phyloP scores from a whole-genome alignment of 1,140 invertebrate species.

The Brachionus angularis region DNA sequence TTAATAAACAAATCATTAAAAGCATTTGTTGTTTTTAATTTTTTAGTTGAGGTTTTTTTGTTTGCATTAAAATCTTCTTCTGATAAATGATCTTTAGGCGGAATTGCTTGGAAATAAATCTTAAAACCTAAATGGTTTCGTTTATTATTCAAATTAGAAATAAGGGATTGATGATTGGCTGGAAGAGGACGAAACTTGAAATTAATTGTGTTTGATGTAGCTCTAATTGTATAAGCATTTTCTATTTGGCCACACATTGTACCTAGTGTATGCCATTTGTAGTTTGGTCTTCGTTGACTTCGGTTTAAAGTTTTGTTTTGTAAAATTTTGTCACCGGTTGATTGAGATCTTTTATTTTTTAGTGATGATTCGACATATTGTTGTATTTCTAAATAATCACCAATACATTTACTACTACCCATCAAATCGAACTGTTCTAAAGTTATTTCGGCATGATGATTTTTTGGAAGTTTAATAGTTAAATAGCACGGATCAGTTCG shows the following conservation, averaged over 20 bases:
- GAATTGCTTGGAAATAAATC: constrained; percentile 41
- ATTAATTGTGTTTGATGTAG: constrained; percentile 30
- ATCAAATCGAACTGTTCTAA: constrained; percentile 32
- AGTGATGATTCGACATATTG: constrained; percentile 11
- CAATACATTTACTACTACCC: constrained; percentile 10
- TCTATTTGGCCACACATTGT: constrained; percentile 35
- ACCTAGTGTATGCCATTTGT: constrained; percentile 23
- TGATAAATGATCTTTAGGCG: neutral
- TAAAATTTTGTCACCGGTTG: no score
- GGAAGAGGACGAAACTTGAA: constrained; percentile 29
- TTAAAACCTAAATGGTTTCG: constrained; percentile 17
- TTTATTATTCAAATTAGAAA: neutral
- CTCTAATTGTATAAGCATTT: constrained; percentile 22
- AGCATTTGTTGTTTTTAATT: neutral
- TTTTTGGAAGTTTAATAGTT: constrained; percentile 36
- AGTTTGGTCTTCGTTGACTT: neutral
- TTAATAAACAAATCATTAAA: no score
- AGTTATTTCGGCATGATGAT: constrained; percentile 38
- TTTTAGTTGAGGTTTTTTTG: constrained; percentile 12
- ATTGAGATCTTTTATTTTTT: neutral
- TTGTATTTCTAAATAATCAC: constrained; percentile 36
- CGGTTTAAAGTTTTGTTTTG: no score
- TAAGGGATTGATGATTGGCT: neutral
- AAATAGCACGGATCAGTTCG: constrained; percentile 17
- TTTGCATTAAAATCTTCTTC: neutral